Evolutionary conservation across 2,888 invertebrate genomes (phyloP).

Genomic region (Xanthostigma xanthostigma): DNA sequence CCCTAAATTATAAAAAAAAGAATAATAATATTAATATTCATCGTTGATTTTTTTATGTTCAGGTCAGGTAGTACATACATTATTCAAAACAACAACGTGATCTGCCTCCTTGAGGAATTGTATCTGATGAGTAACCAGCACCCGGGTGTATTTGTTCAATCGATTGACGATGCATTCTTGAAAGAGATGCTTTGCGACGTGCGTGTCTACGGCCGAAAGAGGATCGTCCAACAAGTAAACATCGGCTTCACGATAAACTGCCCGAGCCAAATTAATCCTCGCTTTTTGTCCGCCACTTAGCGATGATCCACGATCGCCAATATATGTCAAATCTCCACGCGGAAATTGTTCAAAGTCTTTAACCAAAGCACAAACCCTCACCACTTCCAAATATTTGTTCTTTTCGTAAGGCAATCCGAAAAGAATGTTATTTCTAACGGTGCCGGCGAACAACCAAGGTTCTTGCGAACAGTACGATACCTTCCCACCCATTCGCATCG

Average conservation of each 20-base stretch:
- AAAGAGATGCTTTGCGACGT: slow-evolving; percentile 60
- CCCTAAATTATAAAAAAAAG: slow-evolving; percentile 27
- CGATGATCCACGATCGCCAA: slow-evolving; percentile 59
- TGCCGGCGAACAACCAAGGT: slow-evolving; percentile 45
- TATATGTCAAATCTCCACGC: slow-evolving; percentile 33
- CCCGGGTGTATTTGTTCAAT: slow-evolving; percentile 40
- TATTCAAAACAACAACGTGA: slow-evolving; percentile 35
- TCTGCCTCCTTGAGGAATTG: slow-evolving; percentile 44
- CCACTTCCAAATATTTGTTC: slow-evolving; percentile 31
- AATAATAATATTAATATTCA: no score
- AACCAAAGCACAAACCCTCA: slow-evolving; percentile 43
- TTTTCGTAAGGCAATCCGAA: slow-evolving; percentile 41
- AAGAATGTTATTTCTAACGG: slow-evolving; percentile 50
- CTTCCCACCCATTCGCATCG: slow-evolving; percentile 33
- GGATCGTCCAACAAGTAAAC: slow-evolving; percentile 71
- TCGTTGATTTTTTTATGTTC: slow-evolving; percentile 9
- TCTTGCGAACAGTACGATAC: slow-evolving; percentile 48
- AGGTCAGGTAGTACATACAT: slow-evolving; percentile 28
- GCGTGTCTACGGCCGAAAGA: slow-evolving; percentile 62
- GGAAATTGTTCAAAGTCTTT: slow-evolving; percentile 47
- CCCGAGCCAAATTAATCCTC: slow-evolving; percentile 59
- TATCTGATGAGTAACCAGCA: slow-evolving; percentile 57
- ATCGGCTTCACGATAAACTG: slow-evolving; percentile 60
- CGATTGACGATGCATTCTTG: slow-evolving; percentile 49
- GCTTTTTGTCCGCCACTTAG: slow-evolving; percentile 73